phyloP scores from a whole-genome alignment of 2,797 vertebrate species.

The Falco berigora region DNA sequence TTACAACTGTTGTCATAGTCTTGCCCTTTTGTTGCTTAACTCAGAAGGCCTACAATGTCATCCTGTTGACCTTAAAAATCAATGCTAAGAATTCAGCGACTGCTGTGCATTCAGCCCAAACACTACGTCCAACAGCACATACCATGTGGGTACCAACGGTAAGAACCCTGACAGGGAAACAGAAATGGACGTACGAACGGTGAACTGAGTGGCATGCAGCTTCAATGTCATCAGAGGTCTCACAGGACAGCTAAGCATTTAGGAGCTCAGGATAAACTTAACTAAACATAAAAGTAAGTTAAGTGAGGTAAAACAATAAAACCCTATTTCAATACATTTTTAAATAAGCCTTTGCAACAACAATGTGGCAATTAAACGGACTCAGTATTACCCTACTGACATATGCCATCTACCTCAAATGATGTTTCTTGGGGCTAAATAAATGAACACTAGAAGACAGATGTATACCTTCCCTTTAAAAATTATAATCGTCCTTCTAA shows the following conservation, averaged over 20 bases:
- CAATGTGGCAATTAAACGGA: background rate
- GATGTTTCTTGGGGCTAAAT: background rate
- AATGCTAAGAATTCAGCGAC: background rate
- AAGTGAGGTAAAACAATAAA: background rate
- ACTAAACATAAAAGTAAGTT: too few relatives aligned
- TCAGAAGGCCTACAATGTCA: background rate
- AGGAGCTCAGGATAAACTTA: background rate
- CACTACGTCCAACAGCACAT: too few relatives aligned
- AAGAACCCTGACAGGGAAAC: background rate
- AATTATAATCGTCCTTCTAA: background rate
- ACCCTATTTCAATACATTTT: background rate
- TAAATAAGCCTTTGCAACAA: background rate
- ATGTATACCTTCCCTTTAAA: background rate
- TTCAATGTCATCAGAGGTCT: background rate
- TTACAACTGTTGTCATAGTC: background rate
- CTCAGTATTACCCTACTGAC: background rate
- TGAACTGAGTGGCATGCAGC: background rate
- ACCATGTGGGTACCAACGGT: rapidly evolving
- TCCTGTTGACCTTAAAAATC: background rate
- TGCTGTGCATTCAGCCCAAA: background rate
- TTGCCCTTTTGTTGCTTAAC: background rate
- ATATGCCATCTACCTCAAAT: background rate
- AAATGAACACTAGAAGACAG: background rate
- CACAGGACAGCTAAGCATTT: background rate
- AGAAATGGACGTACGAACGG: background rate